Evolutionary conservation across 2,888 invertebrate species (phyloP).

Genomic region (Eupithecia dodoneata): DNA sequence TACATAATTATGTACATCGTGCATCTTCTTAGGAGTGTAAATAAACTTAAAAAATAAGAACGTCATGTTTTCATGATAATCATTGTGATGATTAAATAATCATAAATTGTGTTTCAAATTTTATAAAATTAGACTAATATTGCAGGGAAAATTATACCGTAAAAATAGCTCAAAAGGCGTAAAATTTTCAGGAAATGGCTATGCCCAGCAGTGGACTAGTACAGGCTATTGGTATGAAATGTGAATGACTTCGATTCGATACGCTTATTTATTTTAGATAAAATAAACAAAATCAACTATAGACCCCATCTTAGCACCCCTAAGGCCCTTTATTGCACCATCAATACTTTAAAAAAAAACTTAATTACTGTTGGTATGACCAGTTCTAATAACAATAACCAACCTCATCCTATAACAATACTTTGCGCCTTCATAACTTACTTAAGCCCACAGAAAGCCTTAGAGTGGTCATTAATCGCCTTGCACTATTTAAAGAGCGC

Average conservation of each 20-base stretch:
- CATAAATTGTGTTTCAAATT: no score
- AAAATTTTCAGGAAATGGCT: not conserved
- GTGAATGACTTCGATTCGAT: not conserved
- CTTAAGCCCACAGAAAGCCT: not conserved
- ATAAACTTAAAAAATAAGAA: no score
- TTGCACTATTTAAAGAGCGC: slow-evolving; percentile 5
- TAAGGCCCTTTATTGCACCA: not conserved
- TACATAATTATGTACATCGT: no score
- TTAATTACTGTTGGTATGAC: not conserved
- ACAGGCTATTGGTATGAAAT: no score
- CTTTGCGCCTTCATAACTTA: not conserved
- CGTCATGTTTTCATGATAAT: no score
- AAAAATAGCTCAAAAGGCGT: no score
- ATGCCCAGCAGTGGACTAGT: not conserved
- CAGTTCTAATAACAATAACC: not conserved
- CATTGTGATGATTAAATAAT: no score
- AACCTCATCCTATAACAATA: not conserved
- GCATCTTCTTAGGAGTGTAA: no score
- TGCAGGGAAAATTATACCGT: not conserved
- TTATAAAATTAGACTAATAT: not conserved
- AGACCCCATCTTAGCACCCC: not conserved
- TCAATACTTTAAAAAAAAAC: no score
- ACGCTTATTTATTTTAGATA: not conserved
- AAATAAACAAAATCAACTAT: not conserved
- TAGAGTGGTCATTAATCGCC: not conserved